Conservation (phyloP, 37 sponge, comb jelly and placozoan species). For the Corticium candelabrum region DNA sequence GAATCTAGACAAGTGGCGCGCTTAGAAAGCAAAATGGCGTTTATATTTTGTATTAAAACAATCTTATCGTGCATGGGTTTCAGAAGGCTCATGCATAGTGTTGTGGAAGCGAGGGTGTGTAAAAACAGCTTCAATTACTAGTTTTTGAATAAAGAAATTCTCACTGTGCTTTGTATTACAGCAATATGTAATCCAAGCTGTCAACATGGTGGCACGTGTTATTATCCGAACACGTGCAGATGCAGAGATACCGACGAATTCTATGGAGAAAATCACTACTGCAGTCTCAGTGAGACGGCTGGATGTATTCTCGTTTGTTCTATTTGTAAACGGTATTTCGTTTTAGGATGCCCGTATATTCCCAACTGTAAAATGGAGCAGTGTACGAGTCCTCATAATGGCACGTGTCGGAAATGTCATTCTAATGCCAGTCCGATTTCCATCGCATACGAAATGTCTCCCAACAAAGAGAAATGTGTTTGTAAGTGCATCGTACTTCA, state of each 20-base stretch:
- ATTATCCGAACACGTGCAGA: neutral
- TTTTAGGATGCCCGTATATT: neutral
- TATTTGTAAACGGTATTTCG: too few species aligned
- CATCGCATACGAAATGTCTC: neutral
- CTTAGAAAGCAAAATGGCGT: too few species aligned
- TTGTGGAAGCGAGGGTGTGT: too few species aligned
- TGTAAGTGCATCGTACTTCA: neutral
- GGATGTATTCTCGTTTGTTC: too few species aligned
- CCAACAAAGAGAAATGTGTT: neutral
- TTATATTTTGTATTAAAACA: too few species aligned
- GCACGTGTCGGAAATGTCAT: neutral
- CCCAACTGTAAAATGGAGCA: neutral
- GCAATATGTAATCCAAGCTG: neutral
- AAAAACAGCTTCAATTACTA: too few species aligned
- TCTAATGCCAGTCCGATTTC: neutral
- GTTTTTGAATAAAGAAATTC: too few species aligned
- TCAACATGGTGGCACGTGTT: neutral
- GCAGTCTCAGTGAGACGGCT: neutral
- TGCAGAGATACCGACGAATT: neutral
- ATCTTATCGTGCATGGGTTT: too few species aligned
- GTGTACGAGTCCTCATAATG: neutral
- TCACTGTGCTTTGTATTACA: too few species aligned
- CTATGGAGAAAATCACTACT: neutral
- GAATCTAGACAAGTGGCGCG: too few species aligned
- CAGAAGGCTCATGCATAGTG: too few species aligned